Conservation (phyloP, 2,888 invertebrate genomes). For the Torymus aiolomorphi region DNA sequence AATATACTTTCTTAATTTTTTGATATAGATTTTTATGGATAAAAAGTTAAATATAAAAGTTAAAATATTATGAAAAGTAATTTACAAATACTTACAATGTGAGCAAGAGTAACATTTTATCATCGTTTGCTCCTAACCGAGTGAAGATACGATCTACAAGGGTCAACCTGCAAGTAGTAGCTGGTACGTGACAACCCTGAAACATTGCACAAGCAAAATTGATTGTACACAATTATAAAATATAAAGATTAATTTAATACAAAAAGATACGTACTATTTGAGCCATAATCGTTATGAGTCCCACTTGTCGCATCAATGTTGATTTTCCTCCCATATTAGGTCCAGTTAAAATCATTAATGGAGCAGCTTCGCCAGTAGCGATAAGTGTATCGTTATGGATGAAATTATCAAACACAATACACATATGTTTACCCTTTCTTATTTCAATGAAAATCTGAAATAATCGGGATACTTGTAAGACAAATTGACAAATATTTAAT, state of each 20-base stretch:
- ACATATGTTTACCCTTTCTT: constrained; percentile 93
- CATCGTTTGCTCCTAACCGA: constrained; percentile 96
- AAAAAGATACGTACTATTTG: constrained; percentile 85
- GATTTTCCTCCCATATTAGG: constrained; percentile 99
- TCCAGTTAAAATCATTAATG: constrained; percentile 83
- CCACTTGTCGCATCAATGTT: constrained; percentile 97
- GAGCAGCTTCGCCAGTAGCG: constrained; percentile 79
- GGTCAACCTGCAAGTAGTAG: constrained; percentile 85
- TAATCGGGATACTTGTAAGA: neutral
- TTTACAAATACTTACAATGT: constrained; percentile 84
- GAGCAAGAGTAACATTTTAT: constrained; percentile 89
- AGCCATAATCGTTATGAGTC: constrained; percentile 91
- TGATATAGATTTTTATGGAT: too few relatives aligned
- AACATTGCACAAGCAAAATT: constrained; percentile 54
- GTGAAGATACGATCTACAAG: constrained; percentile 97
- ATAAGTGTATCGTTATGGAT: constrained; percentile 93
- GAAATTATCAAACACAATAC: constrained; percentile 86
- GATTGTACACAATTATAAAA: neutral
- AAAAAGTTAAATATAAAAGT: too few relatives aligned
- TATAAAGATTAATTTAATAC: neutral
- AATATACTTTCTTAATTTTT: too few relatives aligned
- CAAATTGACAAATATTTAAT: constrained; percentile 3
- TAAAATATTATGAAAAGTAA: too few relatives aligned
- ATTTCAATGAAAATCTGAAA: constrained; percentile 87
- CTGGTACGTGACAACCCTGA: constrained; percentile 96